Percentiles rank a stretch among this genome's conserved stretches.
Conservation (phyloP, 1,140 invertebrate species). For the Zelostemma sp. region DNA sequence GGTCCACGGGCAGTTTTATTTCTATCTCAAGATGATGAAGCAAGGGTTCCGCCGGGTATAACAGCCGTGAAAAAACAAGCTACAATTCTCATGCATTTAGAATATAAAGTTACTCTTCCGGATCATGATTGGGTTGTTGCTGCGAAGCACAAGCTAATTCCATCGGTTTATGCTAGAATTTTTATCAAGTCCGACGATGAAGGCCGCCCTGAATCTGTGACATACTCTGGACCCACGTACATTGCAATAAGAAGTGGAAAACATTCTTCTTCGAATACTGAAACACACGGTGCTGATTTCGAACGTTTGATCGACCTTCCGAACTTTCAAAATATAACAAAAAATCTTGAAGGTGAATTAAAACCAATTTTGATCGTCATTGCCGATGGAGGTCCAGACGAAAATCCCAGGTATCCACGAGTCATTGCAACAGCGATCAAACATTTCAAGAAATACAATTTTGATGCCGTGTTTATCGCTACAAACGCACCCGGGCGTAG, state of each 20-base stretch:
- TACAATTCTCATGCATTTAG: conserved; percentile 55
- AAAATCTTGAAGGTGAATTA: background rate
- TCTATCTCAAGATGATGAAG: conserved; percentile 63
- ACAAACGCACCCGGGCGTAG: conserved; percentile 11
- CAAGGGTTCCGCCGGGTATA: conserved; percentile 61
- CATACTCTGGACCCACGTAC: conserved; percentile 61
- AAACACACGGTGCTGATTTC: conserved; percentile 10
- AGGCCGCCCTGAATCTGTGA: conserved; percentile 47
- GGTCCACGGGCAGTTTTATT: conserved; percentile 47
- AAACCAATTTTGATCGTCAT: conserved; percentile 6
- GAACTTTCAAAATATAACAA: background rate
- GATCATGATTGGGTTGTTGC: conserved; percentile 68
- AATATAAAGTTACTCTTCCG: conserved; percentile 61
- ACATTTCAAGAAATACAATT: conserved; percentile 8
- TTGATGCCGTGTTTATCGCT: conserved; percentile 15
- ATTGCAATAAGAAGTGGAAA: conserved; percentile 57
- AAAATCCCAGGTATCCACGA: too few relatives aligned
- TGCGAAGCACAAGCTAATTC: conserved; percentile 58
- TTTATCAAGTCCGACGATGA: conserved; percentile 46
- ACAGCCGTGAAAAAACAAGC: conserved; percentile 62
- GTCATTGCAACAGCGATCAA: background rate
- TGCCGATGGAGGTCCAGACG: too few relatives aligned
- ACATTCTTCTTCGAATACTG: conserved; percentile 42
- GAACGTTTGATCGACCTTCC: background rate
- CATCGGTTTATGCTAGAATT: too few relatives aligned